Conservation (phyloP, 2,888 invertebrate genomes). For the Ophraella communa region DNA sequence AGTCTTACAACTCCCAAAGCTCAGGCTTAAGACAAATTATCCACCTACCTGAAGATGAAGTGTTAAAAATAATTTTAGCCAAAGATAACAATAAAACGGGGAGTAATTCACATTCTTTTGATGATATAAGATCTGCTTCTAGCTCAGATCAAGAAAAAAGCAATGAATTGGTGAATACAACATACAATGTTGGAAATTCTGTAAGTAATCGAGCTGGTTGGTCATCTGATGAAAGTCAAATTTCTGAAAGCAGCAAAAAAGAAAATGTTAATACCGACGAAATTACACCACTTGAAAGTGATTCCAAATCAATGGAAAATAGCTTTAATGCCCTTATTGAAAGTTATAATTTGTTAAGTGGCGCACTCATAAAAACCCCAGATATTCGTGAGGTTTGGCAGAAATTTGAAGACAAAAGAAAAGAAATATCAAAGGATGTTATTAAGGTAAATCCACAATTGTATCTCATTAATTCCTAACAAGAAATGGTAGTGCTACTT, state of each 20-base stretch:
- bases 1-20: constrained; percentile 59
- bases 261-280: constrained; percentile 17
- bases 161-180: constrained; percentile 35
- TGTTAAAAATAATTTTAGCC: constrained; percentile 72
- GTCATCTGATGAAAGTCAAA: constrained; percentile 62
- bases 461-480: no score
- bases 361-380: constrained; percentile 60
- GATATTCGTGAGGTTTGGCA: constrained; percentile 71
- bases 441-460: constrained; percentile 3
- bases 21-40: constrained; percentile 63
- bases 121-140: constrained; percentile 35
- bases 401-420: constrained; percentile 52
- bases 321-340: constrained; percentile 68
- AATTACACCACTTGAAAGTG: constrained; percentile 27
- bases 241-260: constrained; percentile 20
- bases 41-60: constrained; percentile 73
- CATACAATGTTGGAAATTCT: constrained; percentile 67
- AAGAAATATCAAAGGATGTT: constrained; percentile 40
- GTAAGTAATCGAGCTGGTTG: constrained; percentile 70
- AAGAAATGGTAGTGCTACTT: no score
- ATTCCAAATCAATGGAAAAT: constrained; percentile 56
- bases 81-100: constrained; percentile 53
- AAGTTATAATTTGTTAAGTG: constrained; percentile 63
- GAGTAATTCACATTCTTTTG: constrained; percentile 30
- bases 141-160: constrained; percentile 40